These are phyloP conservation scores for Anser cygnoides DNA, from an alignment of 2,113 vertebrate genomes.

Conservation along the genomic window DNA sequence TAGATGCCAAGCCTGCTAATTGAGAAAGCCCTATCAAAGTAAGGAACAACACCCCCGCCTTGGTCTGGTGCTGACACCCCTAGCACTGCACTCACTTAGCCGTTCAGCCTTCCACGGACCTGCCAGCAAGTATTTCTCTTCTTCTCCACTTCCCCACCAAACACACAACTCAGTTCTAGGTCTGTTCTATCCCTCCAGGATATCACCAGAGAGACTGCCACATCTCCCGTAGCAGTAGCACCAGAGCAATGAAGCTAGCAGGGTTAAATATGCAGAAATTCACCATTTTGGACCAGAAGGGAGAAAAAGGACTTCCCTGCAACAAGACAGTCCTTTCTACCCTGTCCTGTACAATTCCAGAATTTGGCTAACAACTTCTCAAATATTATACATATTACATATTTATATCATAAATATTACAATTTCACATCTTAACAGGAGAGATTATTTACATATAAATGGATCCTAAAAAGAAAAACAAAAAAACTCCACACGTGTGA, in stretches of 20 bases:
- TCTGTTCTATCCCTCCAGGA: neutral
- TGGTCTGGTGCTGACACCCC: neutral
- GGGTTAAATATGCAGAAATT: neutral
- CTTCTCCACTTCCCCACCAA: neutral
- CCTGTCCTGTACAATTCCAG: neutral
- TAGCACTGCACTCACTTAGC: neutral
- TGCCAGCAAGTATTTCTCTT: neutral
- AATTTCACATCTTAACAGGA: neutral
- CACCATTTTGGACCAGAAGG: neutral
- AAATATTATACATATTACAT: neutral
- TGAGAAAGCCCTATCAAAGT: neutral
- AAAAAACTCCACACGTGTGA: too few relatives aligned
- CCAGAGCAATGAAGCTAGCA: neutral
- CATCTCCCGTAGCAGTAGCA: neutral
- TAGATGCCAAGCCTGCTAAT: neutral
- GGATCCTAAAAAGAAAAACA: neutral
- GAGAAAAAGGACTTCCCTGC: neutral
- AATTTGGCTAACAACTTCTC: neutral
- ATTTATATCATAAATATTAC: neutral
- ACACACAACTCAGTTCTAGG: neutral
- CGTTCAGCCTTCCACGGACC: neutral
- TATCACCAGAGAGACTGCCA: neutral
- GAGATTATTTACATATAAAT: slow-evolving; percentile 3
- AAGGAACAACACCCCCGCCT: neutral
- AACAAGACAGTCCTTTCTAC: neutral